Base-by-base conservation (phyloP, 2,888 invertebrate genomes). In the Eupithecia abbreviata region DNA sequence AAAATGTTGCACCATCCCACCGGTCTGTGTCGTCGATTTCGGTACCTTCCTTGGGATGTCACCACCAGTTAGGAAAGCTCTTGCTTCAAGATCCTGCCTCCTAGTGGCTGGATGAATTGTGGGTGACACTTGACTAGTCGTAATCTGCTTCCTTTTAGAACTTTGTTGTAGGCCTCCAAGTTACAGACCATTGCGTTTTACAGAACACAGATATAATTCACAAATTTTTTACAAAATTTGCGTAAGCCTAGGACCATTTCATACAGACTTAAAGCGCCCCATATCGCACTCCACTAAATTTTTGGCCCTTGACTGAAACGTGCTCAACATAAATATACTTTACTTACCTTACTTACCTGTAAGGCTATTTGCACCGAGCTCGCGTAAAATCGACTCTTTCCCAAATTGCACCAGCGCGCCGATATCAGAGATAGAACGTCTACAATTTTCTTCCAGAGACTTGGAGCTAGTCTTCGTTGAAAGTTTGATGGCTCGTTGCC, bases 401-500 rank as follows among this genome's bases (percentile, higher is more conserved):
- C 45, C n/a, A 58, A 58, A 71, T 71, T 62, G 58, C 18, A 71
- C 71, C 55, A 69, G 67, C 67, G 41, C 65, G 67, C 42, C 67
- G 67, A 43, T 68, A 43, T 43, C 67, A 43, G 9, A 45, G 43
- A 45, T 78, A 72, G 77, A 77, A 77, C 7, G 78, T 77, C 77
- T 80, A 77, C 79, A 41, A 49, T 74, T 79, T 76, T 66, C 71
- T 75, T 73, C 55, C 6, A 58, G 76, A 82, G 79, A 67, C 62
- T 73, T 51, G 42, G 70, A 74, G 75, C 45, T n/a, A 75, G 75
- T 77, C 74, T 67, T 72, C 76, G 76, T 58, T 79, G 78, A 79
- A 85, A 85, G 79, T 86, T 85, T 82, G 82, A 82, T 85, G 84
- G 85, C 82, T 70, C 72, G n/a, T 69, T 82, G 82, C 84, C 84